Conservation (phyloP, 2,113 vertebrate species). For the Monopterus albus region DNA sequence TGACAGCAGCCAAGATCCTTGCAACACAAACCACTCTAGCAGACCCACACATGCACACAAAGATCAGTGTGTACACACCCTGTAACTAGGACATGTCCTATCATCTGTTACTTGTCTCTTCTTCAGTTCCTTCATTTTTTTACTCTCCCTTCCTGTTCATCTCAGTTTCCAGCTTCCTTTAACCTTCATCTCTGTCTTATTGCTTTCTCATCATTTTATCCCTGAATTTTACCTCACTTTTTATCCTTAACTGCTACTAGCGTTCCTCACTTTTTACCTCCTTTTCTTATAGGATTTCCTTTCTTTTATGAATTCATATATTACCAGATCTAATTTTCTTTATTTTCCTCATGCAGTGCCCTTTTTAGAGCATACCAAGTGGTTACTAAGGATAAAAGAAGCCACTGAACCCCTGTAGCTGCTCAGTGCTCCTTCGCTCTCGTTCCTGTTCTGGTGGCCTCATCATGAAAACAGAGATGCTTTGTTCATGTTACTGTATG, state of each 20-base stretch:
- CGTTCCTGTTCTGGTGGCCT: constrained; percentile 47
- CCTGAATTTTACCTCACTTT: background rate
- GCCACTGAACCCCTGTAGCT: background rate
- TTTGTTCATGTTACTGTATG: constrained; percentile 52
- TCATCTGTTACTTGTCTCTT: constrained; percentile 74
- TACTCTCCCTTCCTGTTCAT: constrained; percentile 50
- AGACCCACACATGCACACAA: constrained; percentile 62
- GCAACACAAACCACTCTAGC: constrained; percentile 84
- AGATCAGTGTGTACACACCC: constrained; percentile 44
- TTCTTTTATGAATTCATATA: background rate
- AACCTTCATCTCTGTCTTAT: constrained; percentile 21
- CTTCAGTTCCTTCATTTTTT: constrained; percentile 56
- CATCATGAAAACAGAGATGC: constrained; percentile 58
- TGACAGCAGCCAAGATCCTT: constrained; percentile 85
- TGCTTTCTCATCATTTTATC: constrained; percentile 35
- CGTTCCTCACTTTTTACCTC: background rate
- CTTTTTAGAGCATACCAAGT: no score
- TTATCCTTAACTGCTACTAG: background rate
- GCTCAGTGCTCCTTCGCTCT: constrained; percentile 5
- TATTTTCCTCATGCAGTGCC: background rate
- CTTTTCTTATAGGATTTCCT: background rate
- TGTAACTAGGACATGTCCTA: constrained; percentile 60
- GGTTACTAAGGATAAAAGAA: no score
- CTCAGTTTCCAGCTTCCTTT: constrained; percentile 44
- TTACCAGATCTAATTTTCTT: background rate